Percentiles rank a stretch among this genome's conserved stretches.
phyloP scores from a whole-genome alignment of 2,797 vertebrate genomes.

The Hydrophis major region DNA sequence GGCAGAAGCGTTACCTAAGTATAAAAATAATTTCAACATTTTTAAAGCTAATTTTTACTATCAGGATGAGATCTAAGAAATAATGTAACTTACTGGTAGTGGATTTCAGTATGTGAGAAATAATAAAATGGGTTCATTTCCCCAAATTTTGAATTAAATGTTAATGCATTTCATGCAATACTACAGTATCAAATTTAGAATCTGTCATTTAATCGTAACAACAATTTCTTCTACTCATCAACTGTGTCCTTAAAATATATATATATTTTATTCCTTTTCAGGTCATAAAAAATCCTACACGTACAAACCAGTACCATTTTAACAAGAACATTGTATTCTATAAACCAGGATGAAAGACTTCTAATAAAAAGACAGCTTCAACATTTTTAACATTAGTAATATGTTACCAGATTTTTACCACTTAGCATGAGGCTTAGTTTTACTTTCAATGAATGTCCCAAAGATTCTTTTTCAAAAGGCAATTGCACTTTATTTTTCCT shows the following conservation, averaged over 20 bases:
- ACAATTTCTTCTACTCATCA: conserved; percentile 75
- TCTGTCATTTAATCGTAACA: conserved; percentile 56
- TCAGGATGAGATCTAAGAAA: not conserved
- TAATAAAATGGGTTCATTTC: not conserved
- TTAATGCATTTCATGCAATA: not conserved
- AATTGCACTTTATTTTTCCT: not conserved
- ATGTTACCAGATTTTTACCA: conserved; percentile 39
- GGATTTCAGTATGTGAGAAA: not conserved
- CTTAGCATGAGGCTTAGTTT: conserved; percentile 32
- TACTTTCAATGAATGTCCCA: not conserved
- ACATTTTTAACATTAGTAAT: conserved; percentile 54
- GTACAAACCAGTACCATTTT: conserved; percentile 63
- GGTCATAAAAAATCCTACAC: conserved; percentile 62
- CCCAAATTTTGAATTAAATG: not conserved
- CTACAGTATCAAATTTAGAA: conserved; percentile 47
- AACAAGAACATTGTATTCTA: conserved; percentile 54
- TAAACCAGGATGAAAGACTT: conserved; percentile 56
- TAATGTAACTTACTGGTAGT: not conserved
- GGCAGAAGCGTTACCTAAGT: not conserved
- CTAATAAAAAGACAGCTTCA: conserved; percentile 49
- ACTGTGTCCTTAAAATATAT: conserved; percentile 71
- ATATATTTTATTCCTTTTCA: conserved; percentile 71
- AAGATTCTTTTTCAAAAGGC: not conserved
- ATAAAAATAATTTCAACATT: not conserved
- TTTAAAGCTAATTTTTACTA: not conserved